phyloP scores from a whole-genome alignment of 2,888 invertebrate species.

The Tipula lateralis region DNA sequence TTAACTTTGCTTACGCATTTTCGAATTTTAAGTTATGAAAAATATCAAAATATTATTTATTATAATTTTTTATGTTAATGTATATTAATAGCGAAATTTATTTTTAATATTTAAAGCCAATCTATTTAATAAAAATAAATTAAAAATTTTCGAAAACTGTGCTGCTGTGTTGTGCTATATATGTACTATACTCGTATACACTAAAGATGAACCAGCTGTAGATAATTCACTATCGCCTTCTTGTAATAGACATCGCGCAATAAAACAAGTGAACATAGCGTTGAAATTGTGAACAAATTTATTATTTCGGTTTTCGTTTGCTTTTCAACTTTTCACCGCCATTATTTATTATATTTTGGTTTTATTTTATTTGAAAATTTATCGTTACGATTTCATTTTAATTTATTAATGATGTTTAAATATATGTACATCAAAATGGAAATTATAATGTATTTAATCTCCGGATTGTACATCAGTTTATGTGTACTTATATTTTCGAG shows the following conservation, averaged over 20 bases:
- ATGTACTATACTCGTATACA: background rate
- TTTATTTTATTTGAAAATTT: background rate
- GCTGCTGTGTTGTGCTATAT: background rate
- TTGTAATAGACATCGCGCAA: background rate
- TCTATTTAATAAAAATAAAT: background rate
- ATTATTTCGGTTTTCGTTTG: background rate
- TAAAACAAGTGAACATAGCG: background rate
- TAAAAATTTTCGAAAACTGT: background rate
- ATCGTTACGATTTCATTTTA: background rate
- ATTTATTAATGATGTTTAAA: background rate
- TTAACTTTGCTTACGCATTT: background rate
- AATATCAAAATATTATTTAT: background rate
- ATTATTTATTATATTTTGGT: background rate
- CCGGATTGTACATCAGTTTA: too few species aligned
- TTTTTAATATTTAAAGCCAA: background rate
- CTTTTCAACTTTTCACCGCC: background rate
- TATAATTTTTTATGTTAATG: background rate
- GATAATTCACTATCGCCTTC: background rate
- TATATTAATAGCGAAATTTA: background rate
- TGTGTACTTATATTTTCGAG: too few species aligned
- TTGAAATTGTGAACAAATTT: background rate
- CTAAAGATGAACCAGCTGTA: background rate
- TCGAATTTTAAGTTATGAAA: background rate
- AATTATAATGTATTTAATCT: background rate
- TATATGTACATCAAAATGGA: background rate